Evolutionary conservation across 2,888 invertebrate genomes (phyloP).

Genomic region (Cheiracanthium punctorium): DNA sequence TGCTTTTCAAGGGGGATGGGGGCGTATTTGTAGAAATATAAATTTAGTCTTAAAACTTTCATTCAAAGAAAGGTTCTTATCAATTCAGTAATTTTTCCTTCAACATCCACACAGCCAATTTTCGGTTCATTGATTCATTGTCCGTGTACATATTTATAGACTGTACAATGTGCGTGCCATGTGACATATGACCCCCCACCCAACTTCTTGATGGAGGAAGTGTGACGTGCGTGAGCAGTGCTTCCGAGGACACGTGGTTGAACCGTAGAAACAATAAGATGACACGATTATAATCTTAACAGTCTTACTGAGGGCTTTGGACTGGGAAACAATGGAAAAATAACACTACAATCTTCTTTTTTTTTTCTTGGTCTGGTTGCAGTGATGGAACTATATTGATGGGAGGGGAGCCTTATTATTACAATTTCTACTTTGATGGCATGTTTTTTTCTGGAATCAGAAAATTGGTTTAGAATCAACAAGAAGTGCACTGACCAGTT

Average conservation of each 20-base stretch:
- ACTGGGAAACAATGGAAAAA: constrained; percentile 3
- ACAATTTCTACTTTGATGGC: background rate
- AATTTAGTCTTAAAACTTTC: too few species aligned
- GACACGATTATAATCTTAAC: background rate
- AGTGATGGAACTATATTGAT: background rate
- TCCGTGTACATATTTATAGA: too few species aligned
- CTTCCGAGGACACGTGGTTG: constrained; percentile 38
- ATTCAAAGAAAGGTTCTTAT: too few species aligned
- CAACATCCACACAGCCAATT: too few species aligned
- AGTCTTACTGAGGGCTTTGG: background rate
- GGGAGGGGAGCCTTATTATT: background rate
- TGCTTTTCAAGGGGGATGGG: too few species aligned
- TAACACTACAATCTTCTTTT: background rate
- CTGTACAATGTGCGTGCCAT: too few species aligned
- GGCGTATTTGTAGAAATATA: too few species aligned
- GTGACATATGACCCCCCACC: background rate
- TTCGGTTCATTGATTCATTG: too few species aligned
- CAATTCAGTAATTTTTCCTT: too few species aligned
- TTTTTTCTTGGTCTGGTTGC: background rate
- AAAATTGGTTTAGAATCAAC: background rate
- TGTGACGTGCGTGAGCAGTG: constrained; percentile 42
- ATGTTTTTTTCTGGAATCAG: background rate
- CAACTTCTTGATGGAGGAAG: constrained; percentile 26
- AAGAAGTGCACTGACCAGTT: background rate
- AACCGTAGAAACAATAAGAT: background rate